Evolutionary conservation across 53 echinoderm and acorn worm species (phyloP), one percentile per base, ranked within the genome.

Genomic region (Apostichopus leukothele): DNA sequence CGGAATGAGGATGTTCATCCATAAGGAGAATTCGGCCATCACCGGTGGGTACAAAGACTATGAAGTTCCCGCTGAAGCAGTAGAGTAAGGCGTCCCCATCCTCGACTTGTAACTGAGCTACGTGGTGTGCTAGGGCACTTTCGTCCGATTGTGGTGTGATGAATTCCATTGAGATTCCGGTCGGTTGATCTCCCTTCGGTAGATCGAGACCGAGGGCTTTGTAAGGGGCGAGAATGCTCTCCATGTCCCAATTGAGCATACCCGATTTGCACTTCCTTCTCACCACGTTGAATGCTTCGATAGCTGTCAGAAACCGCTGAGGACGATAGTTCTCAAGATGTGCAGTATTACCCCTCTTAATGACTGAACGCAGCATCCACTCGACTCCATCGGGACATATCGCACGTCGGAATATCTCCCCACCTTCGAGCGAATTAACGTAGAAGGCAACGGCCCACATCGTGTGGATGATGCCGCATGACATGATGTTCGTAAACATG

Each of bases 391-490:
- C 79, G 52, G 19, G n/a, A n/a, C 19, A 11, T 18, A 12, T 53
- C 8, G n/a, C 1, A 18, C 79, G 3, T 1, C 7, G 3, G 54
- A 79, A 79, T 7, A 79, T 16, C 9, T 53, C 19, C 20, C 79
- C 79, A 8, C n/a, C 52, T 0, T 79, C 50, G 52, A 52, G 16
- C 11, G 63, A 63, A n/a, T n/a, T 51, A 14, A 8, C 53, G 79
- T 79, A 79, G 79, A 52, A 79, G 53, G 20, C 11, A 14, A 11
- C 9, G 5, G 79, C 79, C 6, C 39, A 52, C 16, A 79, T 19
- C 18, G 53, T 18, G 54, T 79, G 79, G 79, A 52, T 78, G 50
- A 79, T 13, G 79, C 52, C 79, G 16, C 79, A 79, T 79, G 79
- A 79, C 79, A 51, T 51, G 53, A 79, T 79, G 16, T 9, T n/a